Base-by-base conservation (phyloP, 2,888 invertebrate genomes). In the Troides helena region DNA sequence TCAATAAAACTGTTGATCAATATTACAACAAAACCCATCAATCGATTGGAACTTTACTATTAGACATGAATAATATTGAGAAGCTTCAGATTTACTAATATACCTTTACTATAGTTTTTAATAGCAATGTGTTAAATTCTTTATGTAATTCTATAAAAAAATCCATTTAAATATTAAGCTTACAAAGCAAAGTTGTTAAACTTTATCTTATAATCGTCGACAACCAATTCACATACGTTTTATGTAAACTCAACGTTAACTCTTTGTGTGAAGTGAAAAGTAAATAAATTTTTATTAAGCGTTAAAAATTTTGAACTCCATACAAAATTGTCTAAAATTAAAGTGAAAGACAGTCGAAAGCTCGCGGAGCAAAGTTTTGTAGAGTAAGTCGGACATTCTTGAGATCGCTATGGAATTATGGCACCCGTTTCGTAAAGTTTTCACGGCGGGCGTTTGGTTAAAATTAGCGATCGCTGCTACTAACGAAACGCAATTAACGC, bases 351-450 rank as follows among this genome's bases (percentile, higher is more conserved):
- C 78, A 75, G 77, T 81, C 75, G 75, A 73, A 76, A 82, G 81
- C 81, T 82, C 77, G 76, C 77, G 80, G 83, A 85, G 83, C 84
- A 83, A 87, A 87, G 83, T 88, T 84, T 81, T 80, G 77, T 86
- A 85, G 79, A 82, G 83, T 85, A 78, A 88, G 87, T 86, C 85
- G 80, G 72, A 87, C 89, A 91, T 90, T 91, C 88, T 85, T 88
- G 85, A 86, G 87, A 90, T 90, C 82, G 82, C 88, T 86, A 80
- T 80, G 81, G 86, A 89, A 89, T 90, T 91, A 90, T 91, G 87
- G 89, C 89, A 88, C 85, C 46, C 83, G 85, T 86, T 69, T 67
- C 56, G 85, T 88, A 85, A 88, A 88, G 81, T 87, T 86, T 89
- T 87, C 87, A 88, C 85, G 85, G 84, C 85, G 85, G 84, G 85